Evolutionary conservation across 2,888 invertebrate genomes (phyloP).

Genomic region (Torymus texanus): DNA sequence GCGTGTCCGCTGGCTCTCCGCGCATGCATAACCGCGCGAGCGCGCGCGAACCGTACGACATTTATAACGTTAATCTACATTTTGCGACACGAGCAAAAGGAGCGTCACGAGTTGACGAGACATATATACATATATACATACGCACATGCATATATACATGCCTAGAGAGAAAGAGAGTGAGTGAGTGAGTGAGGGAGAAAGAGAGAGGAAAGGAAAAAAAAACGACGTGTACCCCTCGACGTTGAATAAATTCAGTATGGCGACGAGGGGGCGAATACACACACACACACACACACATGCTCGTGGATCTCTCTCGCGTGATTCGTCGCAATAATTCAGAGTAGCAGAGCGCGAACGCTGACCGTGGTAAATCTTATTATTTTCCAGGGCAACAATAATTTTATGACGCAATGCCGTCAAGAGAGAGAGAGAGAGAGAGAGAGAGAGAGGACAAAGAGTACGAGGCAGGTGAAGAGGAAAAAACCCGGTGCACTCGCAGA

Average conservation of each 20-base stretch:
- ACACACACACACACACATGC: not conserved
- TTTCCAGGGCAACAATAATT: constrained; percentile 42
- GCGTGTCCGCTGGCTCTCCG: not conserved
- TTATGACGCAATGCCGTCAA: constrained; percentile 44
- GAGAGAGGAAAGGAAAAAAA: not conserved
- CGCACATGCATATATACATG: too few relatives aligned
- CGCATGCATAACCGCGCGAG: constrained; percentile 26
- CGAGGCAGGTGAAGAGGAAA: not conserved
- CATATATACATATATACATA: too few relatives aligned
- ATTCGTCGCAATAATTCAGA: constrained; percentile 49
- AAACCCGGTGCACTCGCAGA: too few relatives aligned
- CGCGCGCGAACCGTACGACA: constrained; percentile 2
- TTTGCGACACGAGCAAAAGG: constrained; percentile 37
- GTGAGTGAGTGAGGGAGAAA: not conserved
- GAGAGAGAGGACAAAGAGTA: not conserved
- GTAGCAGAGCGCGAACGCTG: not conserved
- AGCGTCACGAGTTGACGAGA: constrained; percentile 2
- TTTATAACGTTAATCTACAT: constrained; percentile 54
- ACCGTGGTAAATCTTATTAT: constrained; percentile 39
- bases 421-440: constrained; percentile 1
- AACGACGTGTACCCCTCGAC: constrained; percentile 15
- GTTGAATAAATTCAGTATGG: constrained; percentile 43
- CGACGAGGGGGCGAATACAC: not conserved
- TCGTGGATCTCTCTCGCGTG: constrained; percentile 38
- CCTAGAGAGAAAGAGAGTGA: too few relatives aligned